Conservation (phyloP, 1,140 invertebrate species). For the Drosophila sturtevanti region DNA sequence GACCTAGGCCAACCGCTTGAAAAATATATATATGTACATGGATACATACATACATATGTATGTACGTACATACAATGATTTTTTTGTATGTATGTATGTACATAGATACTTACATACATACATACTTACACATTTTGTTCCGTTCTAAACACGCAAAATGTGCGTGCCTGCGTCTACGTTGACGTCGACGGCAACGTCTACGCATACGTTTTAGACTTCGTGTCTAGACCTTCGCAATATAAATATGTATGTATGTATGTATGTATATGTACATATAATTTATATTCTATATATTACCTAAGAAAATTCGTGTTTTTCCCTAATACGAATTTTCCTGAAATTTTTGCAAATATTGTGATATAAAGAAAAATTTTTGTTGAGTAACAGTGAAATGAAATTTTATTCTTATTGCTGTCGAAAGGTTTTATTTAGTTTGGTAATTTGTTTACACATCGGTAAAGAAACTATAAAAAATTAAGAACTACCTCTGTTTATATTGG, state of each 20-base stretch:
- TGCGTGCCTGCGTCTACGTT: conserved; percentile 28
- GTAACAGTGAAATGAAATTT: too few relatives aligned
- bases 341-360: neutral
- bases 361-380: too few relatives aligned
- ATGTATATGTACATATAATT: neutral
- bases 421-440: too few relatives aligned
- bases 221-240: conserved; percentile 71
- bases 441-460: too few relatives aligned
- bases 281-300: conserved; percentile 1
- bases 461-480: too few relatives aligned
- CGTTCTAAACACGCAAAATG: conserved; percentile 34
- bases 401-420: too few relatives aligned
- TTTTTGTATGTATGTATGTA: too few relatives aligned
- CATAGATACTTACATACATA: neutral
- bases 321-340: neutral
- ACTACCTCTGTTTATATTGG: too few relatives aligned
- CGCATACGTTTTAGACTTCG: conserved; percentile 38
- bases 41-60: neutral
- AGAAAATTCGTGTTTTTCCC: neutral
- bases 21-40: neutral
- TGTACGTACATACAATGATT: neutral
- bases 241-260: neutral
- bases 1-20: conserved; percentile 69
- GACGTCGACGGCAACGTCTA: conserved; percentile 24
- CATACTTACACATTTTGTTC: neutral